These are phyloP conservation scores for Melierax canorus DNA, from an alignment of 2,113 vertebrate species.

Conservation along the genomic window DNA sequence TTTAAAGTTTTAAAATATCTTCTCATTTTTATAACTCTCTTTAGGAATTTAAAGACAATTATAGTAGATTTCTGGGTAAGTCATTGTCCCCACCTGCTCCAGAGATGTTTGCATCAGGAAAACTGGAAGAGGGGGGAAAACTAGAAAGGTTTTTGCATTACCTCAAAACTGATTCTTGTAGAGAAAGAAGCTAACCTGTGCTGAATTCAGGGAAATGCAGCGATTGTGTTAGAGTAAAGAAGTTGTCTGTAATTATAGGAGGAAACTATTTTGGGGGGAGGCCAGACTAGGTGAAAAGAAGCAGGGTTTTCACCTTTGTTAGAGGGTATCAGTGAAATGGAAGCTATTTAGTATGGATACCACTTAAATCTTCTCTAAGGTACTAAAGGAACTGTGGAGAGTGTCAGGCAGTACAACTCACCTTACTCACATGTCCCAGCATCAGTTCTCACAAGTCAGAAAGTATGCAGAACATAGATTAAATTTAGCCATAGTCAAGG, in stretches of 20 bases:
- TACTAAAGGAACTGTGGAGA: neutral
- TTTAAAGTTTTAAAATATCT: neutral
- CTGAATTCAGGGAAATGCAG: neutral
- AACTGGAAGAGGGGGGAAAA: neutral
- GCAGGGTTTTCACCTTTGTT: neutral
- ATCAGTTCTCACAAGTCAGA: neutral
- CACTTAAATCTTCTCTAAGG: neutral
- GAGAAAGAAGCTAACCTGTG: neutral
- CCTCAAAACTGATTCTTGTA: neutral
- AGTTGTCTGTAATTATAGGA: neutral
- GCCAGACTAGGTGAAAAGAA: neutral
- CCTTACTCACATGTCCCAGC: too few species aligned
- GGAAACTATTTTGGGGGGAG: neutral
- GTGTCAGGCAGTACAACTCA: neutral
- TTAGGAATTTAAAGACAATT: neutral
- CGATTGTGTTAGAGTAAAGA: neutral
- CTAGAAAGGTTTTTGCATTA: neutral
- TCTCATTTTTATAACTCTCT: neutral
- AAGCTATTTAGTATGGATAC: neutral
- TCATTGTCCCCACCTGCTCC: neutral
- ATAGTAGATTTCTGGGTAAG: neutral
- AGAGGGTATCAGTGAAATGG: neutral
- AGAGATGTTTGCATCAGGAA: neutral
- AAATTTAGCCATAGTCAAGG: neutral
- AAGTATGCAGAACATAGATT: neutral